Evolutionary conservation across 2,113 vertebrate genomes (phyloP).

Genomic region (Mus musculus): GRCm39 chr4:88792001-88792500

Average conservation of each 20-base stretch:
- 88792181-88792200: background rate
- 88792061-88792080: background rate
- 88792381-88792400: background rate
- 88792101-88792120: background rate
- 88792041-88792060: background rate
- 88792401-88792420: background rate
- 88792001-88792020: background rate
- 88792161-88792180: background rate
- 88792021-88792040: background rate
- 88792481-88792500: background rate
- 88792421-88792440: background rate
- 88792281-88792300: background rate
- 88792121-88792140: background rate
- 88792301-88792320: background rate
- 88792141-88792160: background rate
- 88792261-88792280: background rate
- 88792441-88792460: background rate
- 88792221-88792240: background rate
- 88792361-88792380: background rate
- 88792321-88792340: background rate
- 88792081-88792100: background rate
- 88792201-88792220: background rate
- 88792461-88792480: background rate
- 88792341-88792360: background rate
- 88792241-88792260: background rate